A percentile compares a stretch with the other conserved stretches of the same genome.
Conservation (phyloP, 2,888 invertebrate genomes). For the Dynastes grantii region DNA sequence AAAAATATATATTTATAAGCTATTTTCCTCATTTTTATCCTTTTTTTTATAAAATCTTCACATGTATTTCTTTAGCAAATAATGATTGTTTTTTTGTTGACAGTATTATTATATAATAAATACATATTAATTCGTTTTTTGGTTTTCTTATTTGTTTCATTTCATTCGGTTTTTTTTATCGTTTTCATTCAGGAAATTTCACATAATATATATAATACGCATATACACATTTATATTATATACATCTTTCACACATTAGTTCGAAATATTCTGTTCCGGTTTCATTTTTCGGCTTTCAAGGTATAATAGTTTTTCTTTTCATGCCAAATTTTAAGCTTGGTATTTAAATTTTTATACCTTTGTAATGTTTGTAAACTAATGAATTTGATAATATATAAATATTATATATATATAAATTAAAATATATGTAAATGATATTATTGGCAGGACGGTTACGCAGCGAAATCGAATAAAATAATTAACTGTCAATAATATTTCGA, state of each 20-base stretch:
- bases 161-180: constrained; percentile 25
- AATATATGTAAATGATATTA: constrained; percentile 53
- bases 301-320: neutral
- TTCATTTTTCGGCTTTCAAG: constrained; percentile 19
- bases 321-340: constrained; percentile 58
- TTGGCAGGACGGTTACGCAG: constrained; percentile 49
- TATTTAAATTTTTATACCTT: constrained; percentile 58
- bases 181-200: neutral
- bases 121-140: constrained; percentile 52
- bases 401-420: constrained; percentile 46
- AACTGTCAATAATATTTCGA: constrained; percentile 54
- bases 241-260: neutral
- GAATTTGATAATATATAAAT: constrained; percentile 54
- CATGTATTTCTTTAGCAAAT: constrained; percentile 34
- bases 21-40: neutral
- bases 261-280: constrained; percentile 8
- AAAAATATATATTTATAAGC: neutral
- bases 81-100: constrained; percentile 46
- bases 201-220: neutral
- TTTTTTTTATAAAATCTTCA: constrained; percentile 27
- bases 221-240: neutral
- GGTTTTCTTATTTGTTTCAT: constrained; percentile 41
- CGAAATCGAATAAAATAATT: constrained; percentile 1
- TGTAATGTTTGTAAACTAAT: constrained; percentile 56
- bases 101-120: constrained; percentile 52